These are phyloP conservation scores for Cybosia mesomella DNA, from an alignment of 2,888 invertebrate genomes.

Conservation along the genomic window DNA sequence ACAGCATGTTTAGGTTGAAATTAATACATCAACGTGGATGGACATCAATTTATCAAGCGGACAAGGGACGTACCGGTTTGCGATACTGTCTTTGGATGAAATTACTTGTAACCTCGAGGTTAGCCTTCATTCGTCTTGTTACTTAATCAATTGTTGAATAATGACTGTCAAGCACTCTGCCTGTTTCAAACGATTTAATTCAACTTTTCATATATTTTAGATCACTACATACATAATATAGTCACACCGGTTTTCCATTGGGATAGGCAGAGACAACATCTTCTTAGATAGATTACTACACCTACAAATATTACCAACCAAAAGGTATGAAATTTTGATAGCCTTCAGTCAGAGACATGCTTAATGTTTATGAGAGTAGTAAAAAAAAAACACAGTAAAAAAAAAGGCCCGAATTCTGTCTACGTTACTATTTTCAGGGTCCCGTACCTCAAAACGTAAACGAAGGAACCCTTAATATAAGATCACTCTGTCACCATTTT, in stretches of 20 bases:
- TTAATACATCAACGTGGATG: constrained; percentile 65
- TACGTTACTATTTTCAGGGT: too few species aligned
- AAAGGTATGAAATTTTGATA: too few species aligned
- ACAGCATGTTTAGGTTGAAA: constrained; percentile 64
- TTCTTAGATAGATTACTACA: not conserved
- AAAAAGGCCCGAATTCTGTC: too few species aligned
- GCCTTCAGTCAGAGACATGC: too few species aligned
- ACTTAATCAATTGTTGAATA: constrained; percentile 61
- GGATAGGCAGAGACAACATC: not conserved
- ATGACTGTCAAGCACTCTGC: constrained; percentile 17
- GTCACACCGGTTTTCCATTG: too few species aligned
- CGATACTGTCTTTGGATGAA: constrained; percentile 51
- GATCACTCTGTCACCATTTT: too few species aligned
- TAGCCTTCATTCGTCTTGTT: constrained; percentile 59
- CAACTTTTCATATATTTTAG: not conserved
- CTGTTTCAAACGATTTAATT: constrained; percentile 2
- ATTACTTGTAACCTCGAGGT: constrained; percentile 68
- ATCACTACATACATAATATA: not conserved
- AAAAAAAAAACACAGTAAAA: too few species aligned
- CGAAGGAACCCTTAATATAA: too few species aligned
- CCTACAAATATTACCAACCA: not conserved
- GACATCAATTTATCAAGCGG: constrained; percentile 72
- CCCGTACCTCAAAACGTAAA: too few species aligned
- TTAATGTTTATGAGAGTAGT: too few species aligned
- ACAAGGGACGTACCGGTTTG: constrained; percentile 59